Base-by-base conservation (phyloP, 2,797 vertebrate species). In the Lophotriccus pileatus region DNA sequence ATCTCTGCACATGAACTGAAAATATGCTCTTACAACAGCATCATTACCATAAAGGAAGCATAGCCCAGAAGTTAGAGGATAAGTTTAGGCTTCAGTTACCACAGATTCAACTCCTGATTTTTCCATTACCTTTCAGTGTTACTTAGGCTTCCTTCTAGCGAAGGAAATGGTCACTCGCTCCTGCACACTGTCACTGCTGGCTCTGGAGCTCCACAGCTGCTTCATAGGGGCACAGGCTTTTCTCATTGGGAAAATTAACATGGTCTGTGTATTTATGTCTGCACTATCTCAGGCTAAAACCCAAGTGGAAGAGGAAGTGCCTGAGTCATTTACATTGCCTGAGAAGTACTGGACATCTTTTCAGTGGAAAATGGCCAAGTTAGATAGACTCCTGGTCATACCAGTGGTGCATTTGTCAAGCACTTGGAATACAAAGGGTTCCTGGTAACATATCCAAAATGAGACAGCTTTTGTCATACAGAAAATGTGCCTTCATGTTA, bases 371-470 rank as follows among this genome's bases (percentile, higher is more conserved):
- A 37, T 14, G 15, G 5, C 28, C 36, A 47, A 68, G 12, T 70
- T 79, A 64, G 14, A 30, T 3, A 8, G 15, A 41, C 7, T 43
- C n/a, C 32, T 70, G 44, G 43, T 32, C 36, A 17, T 22, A 55
- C 3, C 4, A 28, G 11, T 7, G 12, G 8, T 4, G 9, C 4
- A 13, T 70, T 85, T 87, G 30, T 23, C 3, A 8, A 75, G 15
- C 18, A 59, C 9, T 10, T 36, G 47, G 32, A 59, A n/a, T 41
- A 34, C 3, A 41, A 44, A 12, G 0, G 1, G 5, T 34, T 76
- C 14, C 27, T 30, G 53, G 16, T 58, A 67, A 44, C 7, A 28
- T 46, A 69, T 39, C 5, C 2, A 7, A 47, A 89, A 73, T 19
- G 30, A 44, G 32, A 64, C 13, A 16, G 18, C 2, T 87, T 68